Base-by-base conservation (phyloP, 1,140 invertebrate species). In the Cydia strobilella region DNA sequence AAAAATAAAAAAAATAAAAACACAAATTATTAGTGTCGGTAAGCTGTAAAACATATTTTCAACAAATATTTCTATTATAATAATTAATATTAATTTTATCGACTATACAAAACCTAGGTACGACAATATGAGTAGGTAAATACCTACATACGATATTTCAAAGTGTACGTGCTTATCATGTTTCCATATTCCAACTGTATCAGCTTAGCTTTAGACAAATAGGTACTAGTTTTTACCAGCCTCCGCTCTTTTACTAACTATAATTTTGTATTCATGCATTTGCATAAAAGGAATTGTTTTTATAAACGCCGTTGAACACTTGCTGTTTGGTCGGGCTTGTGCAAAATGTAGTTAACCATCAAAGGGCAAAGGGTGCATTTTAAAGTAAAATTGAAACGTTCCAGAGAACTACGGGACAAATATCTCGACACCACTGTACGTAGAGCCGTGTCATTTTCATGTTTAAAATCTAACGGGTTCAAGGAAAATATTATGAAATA, bases 331-430 rank as follows among this genome's bases (percentile, higher is more conserved):
- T 62, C 35, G 54, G 42, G 74, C 20, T 45, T 27, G 72, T 54
- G 72, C 51, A 75, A 80, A 79, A 74, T 77, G 74, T 78, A 79
- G 75, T 77, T 65, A 69, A 48, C 15, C 59, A 45, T 76, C 76
- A 78, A 78, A 71, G 51, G 35, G 31, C 63, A 76, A 76, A 72
- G 71, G 71, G 75, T 73, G 76, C 77, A 80, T 80, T 80, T 76
- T 79, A 80, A 80, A 80, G 73, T 76, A 79, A 80, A 82, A 80
- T 80, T 80, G 76, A 75, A 77, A 78, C 74, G 69, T 79, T 75
- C 74, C 76, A 65, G 73, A 77, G 72, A 80, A 78, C 76, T 75
- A 79, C 75, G 74, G 76, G 13, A 77, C 75, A 77, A 79, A 75
- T 78, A 77, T 63, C 59, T 72, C 54, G 42, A 25, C 42, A 76